phyloP scores from a whole-genome alignment of 2,888 invertebrate species.

The Harpalus rubripes region DNA sequence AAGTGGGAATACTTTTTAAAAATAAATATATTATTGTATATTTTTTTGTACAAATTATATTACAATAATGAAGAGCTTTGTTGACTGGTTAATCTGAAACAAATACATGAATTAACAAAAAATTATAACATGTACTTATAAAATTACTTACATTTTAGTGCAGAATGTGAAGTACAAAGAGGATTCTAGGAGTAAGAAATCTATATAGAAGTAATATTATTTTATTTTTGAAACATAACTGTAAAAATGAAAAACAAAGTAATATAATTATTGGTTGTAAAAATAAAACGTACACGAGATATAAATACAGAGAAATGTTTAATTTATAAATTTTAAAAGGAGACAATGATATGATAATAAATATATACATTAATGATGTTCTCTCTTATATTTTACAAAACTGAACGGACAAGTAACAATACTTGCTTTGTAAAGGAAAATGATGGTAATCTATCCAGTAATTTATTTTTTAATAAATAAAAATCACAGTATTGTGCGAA shows the following conservation, averaged over 20 bases:
- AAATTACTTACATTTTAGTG: no score
- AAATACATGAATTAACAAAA: no score
- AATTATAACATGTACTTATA: no score
- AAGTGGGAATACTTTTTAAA: no score
- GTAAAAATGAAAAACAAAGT: slow-evolving; percentile 53
- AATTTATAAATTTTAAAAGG: slow-evolving; percentile 90
- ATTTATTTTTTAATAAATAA: slow-evolving; percentile 55
- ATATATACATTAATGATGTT: slow-evolving; percentile 79
- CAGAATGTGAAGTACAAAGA: neutral
- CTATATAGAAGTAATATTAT: slow-evolving; percentile 45
- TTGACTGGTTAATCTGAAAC: no score
- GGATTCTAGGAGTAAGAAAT: neutral
- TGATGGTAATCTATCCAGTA: slow-evolving; percentile 65
- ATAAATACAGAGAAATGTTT: slow-evolving; percentile 80
- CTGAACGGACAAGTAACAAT: slow-evolving; percentile 58
- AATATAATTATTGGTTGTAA: slow-evolving; percentile 53
- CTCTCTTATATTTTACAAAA: slow-evolving; percentile 62
- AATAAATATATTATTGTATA: no score
- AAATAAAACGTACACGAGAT: slow-evolving; percentile 63
- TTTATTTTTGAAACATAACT: slow-evolving; percentile 54
- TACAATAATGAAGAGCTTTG: no score
- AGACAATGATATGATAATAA: slow-evolving; percentile 87
- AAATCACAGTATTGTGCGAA: slow-evolving; percentile 65
- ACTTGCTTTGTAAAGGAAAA: slow-evolving; percentile 59
- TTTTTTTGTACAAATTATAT: no score